Conservation (phyloP, 2,888 invertebrate species). For the Litoditis marina region DNA sequence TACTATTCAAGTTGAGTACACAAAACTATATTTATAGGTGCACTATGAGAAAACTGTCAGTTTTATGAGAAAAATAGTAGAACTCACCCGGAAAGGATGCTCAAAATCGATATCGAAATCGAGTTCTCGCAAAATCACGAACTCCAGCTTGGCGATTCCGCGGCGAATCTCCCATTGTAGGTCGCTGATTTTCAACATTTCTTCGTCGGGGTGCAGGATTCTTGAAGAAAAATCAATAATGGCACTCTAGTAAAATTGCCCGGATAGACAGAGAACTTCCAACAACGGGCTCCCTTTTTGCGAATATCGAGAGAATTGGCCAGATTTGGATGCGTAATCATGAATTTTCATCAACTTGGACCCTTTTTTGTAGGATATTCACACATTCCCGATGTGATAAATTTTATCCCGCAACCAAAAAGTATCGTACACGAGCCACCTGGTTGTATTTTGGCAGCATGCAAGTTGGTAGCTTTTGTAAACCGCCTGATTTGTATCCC, state of each 20-base stretch:
- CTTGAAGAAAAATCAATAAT: constrained; percentile 3
- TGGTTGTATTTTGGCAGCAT: too few relatives aligned
- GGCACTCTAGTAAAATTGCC: neutral
- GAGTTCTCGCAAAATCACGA: constrained; percentile 18
- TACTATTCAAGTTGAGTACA: too few relatives aligned
- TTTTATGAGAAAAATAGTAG: neutral
- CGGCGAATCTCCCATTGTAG: constrained; percentile 7
- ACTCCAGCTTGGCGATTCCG: constrained; percentile 16
- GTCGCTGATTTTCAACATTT: constrained; percentile 1
- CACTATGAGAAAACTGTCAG: neutral
- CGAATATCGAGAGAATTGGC: too few relatives aligned
- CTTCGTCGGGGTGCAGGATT: constrained; percentile 13
- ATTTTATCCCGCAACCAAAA: too few relatives aligned
- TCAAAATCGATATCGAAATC: constrained; percentile 12
- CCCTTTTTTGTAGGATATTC: too few relatives aligned
- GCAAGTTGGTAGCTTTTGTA: too few relatives aligned
- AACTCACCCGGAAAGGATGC: constrained; percentile 14
- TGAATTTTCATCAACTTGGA: too few relatives aligned
- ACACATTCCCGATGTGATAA: too few relatives aligned
- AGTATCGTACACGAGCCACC: too few relatives aligned
- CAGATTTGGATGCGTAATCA: too few relatives aligned
- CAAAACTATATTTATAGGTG: too few relatives aligned
- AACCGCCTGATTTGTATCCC: too few relatives aligned
- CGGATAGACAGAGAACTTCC: neutral
- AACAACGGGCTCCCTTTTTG: neutral